These are phyloP conservation scores for Sparus aurata DNA, from an alignment of 2,797 vertebrate genomes.

Conservation along the genomic window DNA sequence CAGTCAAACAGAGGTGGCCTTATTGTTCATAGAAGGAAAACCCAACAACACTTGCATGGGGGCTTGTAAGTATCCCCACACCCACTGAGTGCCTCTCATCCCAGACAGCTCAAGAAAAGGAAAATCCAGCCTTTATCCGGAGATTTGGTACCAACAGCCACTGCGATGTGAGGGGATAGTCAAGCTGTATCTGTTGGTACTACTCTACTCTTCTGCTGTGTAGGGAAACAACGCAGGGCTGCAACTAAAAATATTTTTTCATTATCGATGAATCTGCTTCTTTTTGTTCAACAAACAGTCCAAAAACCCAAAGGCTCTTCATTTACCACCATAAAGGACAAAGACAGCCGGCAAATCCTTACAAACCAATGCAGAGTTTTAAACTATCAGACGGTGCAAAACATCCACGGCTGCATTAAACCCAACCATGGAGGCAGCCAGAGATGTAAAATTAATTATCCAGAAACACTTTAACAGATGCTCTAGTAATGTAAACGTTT, in stretches of 20 bases:
- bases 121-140: neutral
- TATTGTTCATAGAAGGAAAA: neutral
- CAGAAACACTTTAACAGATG: neutral
- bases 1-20: slow-evolving; percentile 8
- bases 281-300: too few relatives aligned
- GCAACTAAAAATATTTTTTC: too few relatives aligned
- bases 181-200: neutral
- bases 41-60: neutral
- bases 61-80: neutral
- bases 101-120: neutral
- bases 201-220: neutral
- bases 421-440: neutral
- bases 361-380: too few relatives aligned
- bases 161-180: neutral
- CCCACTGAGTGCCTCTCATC: neutral
- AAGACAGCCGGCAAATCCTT: too few relatives aligned
- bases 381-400: neutral
- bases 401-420: neutral
- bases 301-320: too few relatives aligned
- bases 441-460: neutral
- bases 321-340: too few relatives aligned
- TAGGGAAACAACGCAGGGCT: too few relatives aligned
- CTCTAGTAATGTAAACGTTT: neutral
- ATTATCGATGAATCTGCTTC: too few relatives aligned
- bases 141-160: neutral